phyloP scores from a whole-genome alignment of 2,797 vertebrate species.

The Syndactyla subalaris region DNA sequence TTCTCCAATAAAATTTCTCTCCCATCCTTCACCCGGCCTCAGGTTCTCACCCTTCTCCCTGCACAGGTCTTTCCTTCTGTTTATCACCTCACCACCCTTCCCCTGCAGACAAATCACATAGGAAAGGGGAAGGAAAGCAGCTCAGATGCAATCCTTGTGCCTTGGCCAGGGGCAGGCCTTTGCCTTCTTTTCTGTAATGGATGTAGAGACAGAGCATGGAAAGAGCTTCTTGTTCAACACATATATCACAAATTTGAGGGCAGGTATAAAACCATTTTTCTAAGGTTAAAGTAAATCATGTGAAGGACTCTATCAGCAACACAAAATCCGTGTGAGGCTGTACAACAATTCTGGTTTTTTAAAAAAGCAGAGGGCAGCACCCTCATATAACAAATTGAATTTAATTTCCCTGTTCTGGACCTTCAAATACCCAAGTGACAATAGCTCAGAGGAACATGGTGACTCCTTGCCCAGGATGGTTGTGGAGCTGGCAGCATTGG shows the following conservation, averaged over 20 bases:
- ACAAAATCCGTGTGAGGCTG: neutral
- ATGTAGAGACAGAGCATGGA: neutral
- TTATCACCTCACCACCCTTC: neutral
- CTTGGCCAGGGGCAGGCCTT: neutral
- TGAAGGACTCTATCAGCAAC: neutral
- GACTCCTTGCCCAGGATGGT: neutral
- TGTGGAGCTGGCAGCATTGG: neutral
- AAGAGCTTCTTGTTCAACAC: neutral
- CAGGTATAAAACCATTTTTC: neutral
- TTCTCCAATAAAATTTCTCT: neutral
- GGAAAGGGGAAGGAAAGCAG: neutral
- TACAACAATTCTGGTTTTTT: neutral
- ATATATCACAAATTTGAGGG: neutral
- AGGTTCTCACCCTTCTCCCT: neutral
- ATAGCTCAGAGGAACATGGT: neutral
- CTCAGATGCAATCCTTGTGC: neutral
- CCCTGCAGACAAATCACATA: fast-evolving
- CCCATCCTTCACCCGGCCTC: neutral
- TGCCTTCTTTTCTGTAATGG: neutral
- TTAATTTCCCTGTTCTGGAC: neutral
- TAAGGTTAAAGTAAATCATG: neutral
- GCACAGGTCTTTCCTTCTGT: neutral
- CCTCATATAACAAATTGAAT: neutral
- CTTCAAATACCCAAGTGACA: neutral
- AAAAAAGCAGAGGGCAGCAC: neutral